phyloP scores from a whole-genome alignment of 2,797 vertebrate species.

The Falco columbarius region DNA sequence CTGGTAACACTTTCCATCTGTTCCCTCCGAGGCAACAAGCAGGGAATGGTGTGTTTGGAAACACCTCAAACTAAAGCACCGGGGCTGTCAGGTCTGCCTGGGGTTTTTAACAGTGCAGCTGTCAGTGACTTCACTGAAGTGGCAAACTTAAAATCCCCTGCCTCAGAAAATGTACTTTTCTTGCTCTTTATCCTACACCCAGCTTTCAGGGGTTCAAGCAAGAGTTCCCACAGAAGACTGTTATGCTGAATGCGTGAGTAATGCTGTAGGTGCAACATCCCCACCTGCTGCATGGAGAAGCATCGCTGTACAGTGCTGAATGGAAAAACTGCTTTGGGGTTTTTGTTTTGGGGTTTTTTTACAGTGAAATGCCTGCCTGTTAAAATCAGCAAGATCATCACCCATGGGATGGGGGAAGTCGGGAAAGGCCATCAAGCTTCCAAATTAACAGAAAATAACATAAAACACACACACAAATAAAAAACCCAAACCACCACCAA shows the following conservation, averaged over 20 bases:
- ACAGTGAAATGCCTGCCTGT: neutral
- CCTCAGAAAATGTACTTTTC: neutral
- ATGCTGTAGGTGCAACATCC: neutral
- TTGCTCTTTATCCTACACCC: neutral
- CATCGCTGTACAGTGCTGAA: neutral
- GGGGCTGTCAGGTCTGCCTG: neutral
- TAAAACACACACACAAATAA: neutral
- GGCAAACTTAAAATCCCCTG: neutral
- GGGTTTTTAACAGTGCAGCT: slow-evolving; percentile 16
- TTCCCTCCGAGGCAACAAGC: slow-evolving; percentile 52
- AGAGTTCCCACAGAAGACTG: neutral
- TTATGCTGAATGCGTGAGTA: neutral
- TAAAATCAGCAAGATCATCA: neutral
- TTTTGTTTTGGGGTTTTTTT: neutral
- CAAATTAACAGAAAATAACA: neutral
- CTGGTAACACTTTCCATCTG: slow-evolving; percentile 77
- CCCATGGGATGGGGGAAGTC: too few species aligned
- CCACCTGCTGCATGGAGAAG: neutral
- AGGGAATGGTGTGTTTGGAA: slow-evolving; percentile 61
- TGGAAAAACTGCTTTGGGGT: neutral
- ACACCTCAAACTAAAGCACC: slow-evolving; percentile 23
- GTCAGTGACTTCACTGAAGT: slow-evolving; percentile 31
- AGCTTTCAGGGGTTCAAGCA: neutral
- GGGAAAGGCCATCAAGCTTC: neutral
- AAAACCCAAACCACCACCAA: accelerated